These are phyloP conservation scores for Scylla paramamosain DNA, from an alignment of 1,140 invertebrate species.

Conservation along the genomic window DNA sequence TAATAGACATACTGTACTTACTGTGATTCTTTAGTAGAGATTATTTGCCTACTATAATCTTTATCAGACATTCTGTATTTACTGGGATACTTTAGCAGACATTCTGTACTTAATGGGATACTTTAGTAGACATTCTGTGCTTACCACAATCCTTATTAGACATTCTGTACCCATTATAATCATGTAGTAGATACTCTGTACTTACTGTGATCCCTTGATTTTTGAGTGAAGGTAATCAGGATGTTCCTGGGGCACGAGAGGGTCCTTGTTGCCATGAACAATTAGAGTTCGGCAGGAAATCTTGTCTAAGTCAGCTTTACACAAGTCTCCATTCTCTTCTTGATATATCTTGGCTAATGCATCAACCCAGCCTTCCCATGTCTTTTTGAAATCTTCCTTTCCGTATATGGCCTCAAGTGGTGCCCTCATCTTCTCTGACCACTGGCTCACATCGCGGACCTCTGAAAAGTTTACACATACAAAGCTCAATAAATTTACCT, in stretches of 20 bases:
- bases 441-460: constrained; percentile 86
- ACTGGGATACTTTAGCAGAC: too few species aligned
- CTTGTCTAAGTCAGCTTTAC: constrained; percentile 84
- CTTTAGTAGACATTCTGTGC: too few species aligned
- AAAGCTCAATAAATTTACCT: background rate
- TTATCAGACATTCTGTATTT: too few species aligned
- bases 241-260: constrained; percentile 80
- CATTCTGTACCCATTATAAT: too few species aligned
- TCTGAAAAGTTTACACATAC: constrained; percentile 78
- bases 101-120: too few species aligned
- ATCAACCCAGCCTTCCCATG: constrained; percentile 89
- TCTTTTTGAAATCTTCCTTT: constrained; percentile 85
- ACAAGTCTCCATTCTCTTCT: constrained; percentile 86
- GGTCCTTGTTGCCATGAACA: constrained; percentile 81
- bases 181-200: background rate
- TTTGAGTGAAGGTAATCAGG: constrained; percentile 79
- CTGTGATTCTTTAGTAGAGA: too few species aligned
- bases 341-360: constrained; percentile 83
- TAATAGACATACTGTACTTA: too few species aligned
- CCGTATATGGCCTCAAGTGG: constrained; percentile 89
- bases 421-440: constrained; percentile 89
- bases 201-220: constrained; percentile 79
- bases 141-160: too few species aligned
- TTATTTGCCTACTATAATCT: too few species aligned
- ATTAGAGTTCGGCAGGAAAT: constrained; percentile 81